Conservation (phyloP, 1,140 invertebrate species). For the Rhizoglyphus robini region DNA sequence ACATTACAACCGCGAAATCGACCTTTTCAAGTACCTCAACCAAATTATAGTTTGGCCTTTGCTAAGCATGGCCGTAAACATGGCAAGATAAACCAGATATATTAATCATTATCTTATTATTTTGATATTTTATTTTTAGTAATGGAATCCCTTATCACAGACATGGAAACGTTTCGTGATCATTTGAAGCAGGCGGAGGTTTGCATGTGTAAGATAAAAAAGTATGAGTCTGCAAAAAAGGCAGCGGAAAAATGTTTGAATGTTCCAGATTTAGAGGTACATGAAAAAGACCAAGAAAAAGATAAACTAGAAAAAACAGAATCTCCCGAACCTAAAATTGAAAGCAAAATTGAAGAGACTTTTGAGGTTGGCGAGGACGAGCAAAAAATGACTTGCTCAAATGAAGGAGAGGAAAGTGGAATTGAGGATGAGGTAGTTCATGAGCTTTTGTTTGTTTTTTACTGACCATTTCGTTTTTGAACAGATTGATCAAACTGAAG, state of each 20-base stretch:
- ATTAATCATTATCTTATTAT: background rate
- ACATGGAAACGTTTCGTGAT: slow-evolving; percentile 1
- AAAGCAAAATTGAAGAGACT: background rate
- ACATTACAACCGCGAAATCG: too few species aligned
- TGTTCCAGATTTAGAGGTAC: background rate
- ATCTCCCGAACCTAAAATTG: background rate
- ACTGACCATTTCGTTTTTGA: too few species aligned
- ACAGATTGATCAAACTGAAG: background rate
- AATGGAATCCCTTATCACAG: background rate
- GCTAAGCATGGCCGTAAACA: background rate
- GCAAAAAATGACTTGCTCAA: too few species aligned
- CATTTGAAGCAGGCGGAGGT: background rate
- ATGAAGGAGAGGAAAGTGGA: background rate
- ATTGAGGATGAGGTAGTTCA: too few species aligned
- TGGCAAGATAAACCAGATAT: too few species aligned
- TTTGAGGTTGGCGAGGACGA: too few species aligned
- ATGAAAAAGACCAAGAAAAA: background rate
- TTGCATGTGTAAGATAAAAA: background rate
- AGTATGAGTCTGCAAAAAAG: background rate
- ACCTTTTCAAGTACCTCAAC: too few species aligned
- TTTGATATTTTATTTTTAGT: background rate
- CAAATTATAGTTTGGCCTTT: too few species aligned
- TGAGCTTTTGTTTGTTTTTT: too few species aligned
- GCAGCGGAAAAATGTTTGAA: background rate
- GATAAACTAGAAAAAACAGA: background rate